Percentiles rank a stretch among this genome's conserved stretches.
These are phyloP conservation scores for Eurois occulta DNA, from an alignment of 2,888 invertebrate genomes.

Conservation along the genomic window DNA sequence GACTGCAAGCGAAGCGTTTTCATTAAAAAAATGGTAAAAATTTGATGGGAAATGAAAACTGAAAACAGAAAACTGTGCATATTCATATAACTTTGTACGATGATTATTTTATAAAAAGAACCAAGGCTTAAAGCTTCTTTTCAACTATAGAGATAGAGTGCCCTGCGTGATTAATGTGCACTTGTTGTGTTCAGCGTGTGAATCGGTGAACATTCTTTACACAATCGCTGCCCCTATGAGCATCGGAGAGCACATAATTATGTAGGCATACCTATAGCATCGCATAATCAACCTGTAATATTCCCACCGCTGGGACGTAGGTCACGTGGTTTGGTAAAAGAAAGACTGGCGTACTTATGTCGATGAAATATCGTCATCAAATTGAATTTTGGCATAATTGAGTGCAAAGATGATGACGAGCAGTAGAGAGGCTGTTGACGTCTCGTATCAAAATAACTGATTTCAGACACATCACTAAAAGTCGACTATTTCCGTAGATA, in stretches of 20 bases:
- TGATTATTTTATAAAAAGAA: not conserved
- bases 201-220: not conserved
- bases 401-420: not conserved
- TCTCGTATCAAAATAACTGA: not conserved
- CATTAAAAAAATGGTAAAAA: not conserved
- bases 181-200: constrained; percentile 7
- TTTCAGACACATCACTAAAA: not conserved
- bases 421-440: too few species aligned
- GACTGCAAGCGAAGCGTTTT: not conserved
- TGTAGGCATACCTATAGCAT: not conserved
- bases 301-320: not conserved
- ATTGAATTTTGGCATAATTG: not conserved
- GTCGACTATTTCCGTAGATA: not conserved
- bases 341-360: not conserved
- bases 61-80: not conserved
- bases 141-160: not conserved
- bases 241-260: not conserved
- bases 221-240: not conserved
- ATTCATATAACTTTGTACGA: not conserved
- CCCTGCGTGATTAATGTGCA: not conserved
- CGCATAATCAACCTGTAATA: not conserved
- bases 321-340: not conserved
- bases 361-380: not conserved
- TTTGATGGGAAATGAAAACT: not conserved
- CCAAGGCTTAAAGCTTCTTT: not conserved